Evolutionary conservation across 2,113 vertebrate genomes (phyloP).

Genomic region (Toxostoma redivivum): DNA sequence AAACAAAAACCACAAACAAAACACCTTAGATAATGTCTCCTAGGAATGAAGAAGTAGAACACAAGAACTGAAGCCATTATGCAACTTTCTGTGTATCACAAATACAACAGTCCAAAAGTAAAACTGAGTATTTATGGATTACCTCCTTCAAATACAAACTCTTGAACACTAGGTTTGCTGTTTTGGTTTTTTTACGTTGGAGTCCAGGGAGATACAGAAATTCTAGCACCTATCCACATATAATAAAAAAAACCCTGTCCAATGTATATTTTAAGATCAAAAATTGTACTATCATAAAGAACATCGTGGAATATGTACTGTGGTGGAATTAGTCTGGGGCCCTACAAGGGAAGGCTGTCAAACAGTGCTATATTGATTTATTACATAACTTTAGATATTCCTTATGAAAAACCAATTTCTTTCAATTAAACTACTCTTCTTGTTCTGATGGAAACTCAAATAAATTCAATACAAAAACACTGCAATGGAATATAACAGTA

Average conservation of each 20-base stretch:
- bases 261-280: neutral
- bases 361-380: neutral
- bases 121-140: neutral
- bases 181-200: neutral
- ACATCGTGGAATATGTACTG: neutral
- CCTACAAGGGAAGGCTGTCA: neutral
- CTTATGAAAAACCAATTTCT: neutral
- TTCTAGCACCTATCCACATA: neutral
- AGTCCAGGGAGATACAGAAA: neutral
- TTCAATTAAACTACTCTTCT: neutral
- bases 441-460: neutral
- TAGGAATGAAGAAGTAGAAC: slow-evolving; percentile 27
- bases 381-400: neutral
- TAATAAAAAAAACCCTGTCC: neutral
- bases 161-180: neutral
- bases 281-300: neutral
- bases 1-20: slow-evolving; percentile 45
- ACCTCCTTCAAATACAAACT: neutral
- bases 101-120: neutral
- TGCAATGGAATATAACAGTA: neutral
- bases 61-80: neutral
- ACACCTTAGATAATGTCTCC: slow-evolving; percentile 14
- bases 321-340: neutral
- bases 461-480: neutral
- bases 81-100: neutral